phyloP scores from a whole-genome alignment of 2,113 vertebrate genomes.

The Chitala chitala region DNA sequence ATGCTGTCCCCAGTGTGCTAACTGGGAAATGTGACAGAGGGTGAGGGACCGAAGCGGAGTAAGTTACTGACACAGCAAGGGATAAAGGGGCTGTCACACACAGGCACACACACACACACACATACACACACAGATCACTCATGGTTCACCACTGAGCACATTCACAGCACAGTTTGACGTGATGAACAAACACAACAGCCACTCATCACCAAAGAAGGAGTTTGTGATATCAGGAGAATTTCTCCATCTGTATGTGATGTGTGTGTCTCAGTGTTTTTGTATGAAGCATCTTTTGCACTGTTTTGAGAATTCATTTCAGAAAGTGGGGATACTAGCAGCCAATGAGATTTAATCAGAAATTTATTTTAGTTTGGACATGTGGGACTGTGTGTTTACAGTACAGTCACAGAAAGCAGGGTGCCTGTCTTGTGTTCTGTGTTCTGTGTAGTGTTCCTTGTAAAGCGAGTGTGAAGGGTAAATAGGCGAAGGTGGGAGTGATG shows the following conservation, averaged over 20 bases:
- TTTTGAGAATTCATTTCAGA: conserved; percentile 11
- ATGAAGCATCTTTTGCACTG: neutral
- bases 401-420: no score
- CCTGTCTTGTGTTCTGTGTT: no score
- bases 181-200: neutral
- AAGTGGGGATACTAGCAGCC: neutral
- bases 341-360: conserved; percentile 11
- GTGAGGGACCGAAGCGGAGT: conserved; percentile 13
- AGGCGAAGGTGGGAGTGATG: no score
- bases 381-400: conserved; percentile 2
- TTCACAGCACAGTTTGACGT: neutral
- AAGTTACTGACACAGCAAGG: no score
- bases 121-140: neutral
- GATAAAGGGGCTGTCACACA: neutral
- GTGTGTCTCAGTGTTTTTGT: conserved; percentile 12
- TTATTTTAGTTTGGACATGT: conserved; percentile 11
- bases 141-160: neutral
- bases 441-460: no score
- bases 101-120: neutral
- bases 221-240: conserved; percentile 18
- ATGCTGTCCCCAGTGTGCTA: no score
- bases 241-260: conserved; percentile 17
- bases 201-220: conserved; percentile 2
- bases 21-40: no score
- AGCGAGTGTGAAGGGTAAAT: no score